Evolutionary conservation across 2,888 invertebrate genomes (phyloP), one percentile per base, ranked within the genome.

Genomic region (Vandiemenella viatica): DNA sequence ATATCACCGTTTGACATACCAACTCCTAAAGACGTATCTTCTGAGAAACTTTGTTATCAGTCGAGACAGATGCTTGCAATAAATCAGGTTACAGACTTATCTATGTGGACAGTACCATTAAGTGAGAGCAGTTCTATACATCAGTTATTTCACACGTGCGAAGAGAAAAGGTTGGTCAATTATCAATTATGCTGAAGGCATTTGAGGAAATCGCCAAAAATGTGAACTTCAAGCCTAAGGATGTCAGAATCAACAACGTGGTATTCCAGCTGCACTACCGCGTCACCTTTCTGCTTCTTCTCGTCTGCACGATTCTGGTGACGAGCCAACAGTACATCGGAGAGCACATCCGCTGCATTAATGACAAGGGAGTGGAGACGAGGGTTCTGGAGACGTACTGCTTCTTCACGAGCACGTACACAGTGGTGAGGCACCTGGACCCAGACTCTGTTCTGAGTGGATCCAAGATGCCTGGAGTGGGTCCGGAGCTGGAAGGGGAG

Each of bases 251-350:
- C 23, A 52, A 61, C 44, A 55, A 56, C 43, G 56, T 59, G 15
- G 60, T 61, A 48, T 65, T 65, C 55, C 59, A 63, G 23, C 57
- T 68, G 18, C 67, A 69, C 57, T 68, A 67, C 56, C 45, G 53
- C 10, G 18, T 51, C 3, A 60, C 61, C 6, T 56, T 59, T 13
- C 41, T 56, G 13, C 45, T 68, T 52, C 60, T 69, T 50, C 60
- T 68, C 48, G 62, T 65, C 43, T 63, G 65, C 53, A 64, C 65
- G 38, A 60, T 67, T 46, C 60, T 69, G 45, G 65, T 69, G 46
- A 63, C 65, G 49, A 62, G 65, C 26, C 49, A 46, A 2, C 55
- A 58, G 19, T 56, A 54, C 41, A 21, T 58, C 32, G 59, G 59
- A 7, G 54, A 58, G 15, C 60, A 59, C 13, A 61, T 61, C 43